Conservation (phyloP, 2,113 vertebrate genomes). For the Leptodactylus fuscus region DNA sequence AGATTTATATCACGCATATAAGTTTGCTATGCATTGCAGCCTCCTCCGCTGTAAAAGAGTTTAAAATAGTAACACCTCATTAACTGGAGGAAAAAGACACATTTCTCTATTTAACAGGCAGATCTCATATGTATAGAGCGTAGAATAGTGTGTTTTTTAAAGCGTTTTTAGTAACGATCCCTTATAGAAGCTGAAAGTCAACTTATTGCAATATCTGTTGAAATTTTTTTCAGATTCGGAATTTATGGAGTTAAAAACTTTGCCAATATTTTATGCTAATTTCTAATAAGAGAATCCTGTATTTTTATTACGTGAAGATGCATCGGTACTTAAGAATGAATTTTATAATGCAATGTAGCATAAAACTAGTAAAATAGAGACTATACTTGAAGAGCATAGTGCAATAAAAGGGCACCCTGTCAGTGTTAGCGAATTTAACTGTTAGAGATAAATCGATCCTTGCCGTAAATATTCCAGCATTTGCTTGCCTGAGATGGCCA, state of each 20-base stretch:
- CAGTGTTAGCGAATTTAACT: slow-evolving; percentile 45
- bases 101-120: slow-evolving; percentile 11
- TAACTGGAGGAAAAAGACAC: slow-evolving; percentile 14
- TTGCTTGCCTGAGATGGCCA: slow-evolving; percentile 2
- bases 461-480: slow-evolving; percentile 16
- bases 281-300: background rate
- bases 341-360: slow-evolving; percentile 15
- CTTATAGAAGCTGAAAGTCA: too few species aligned
- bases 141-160: background rate
- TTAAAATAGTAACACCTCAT: slow-evolving; percentile 51
- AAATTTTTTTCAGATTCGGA: background rate
- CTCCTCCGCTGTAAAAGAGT: slow-evolving; percentile 8
- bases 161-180: background rate
- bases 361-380: slow-evolving; percentile 19
- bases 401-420: slow-evolving; percentile 50
- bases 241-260: background rate
- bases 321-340: background rate
- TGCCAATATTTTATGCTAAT: background rate
- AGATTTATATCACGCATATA: slow-evolving; percentile 44
- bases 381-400: slow-evolving; percentile 15
- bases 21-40: slow-evolving; percentile 34
- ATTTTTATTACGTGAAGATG: slow-evolving; percentile 31
- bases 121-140: background rate
- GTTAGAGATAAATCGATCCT: slow-evolving; percentile 44
- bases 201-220: background rate